A percentile compares a stretch with the other conserved stretches of the same genome.
Conservation (phyloP, 2,888 invertebrate species). For the Lobophora halterata region DNA sequence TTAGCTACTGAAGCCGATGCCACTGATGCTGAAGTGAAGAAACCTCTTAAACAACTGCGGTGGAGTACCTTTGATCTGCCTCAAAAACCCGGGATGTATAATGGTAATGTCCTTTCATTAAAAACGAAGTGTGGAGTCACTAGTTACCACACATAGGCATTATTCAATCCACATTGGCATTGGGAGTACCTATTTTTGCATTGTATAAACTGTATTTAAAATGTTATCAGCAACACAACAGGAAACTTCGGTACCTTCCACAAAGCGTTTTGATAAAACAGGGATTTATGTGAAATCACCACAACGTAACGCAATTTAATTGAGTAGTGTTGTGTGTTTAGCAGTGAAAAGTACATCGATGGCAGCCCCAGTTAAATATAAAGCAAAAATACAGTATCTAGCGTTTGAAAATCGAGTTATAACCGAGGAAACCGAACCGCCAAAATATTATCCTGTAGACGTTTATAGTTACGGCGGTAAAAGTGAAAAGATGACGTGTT, state of each 20-base stretch:
- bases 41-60: slow-evolving; percentile 50
- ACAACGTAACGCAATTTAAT: slow-evolving; percentile 45
- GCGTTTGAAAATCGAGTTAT: slow-evolving; percentile 49
- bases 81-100: slow-evolving; percentile 44
- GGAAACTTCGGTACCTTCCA: slow-evolving; percentile 64
- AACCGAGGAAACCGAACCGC: slow-evolving; percentile 35
- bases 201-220: slow-evolving; percentile 38
- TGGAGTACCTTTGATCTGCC: slow-evolving; percentile 59
- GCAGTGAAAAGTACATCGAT: slow-evolving; percentile 39
- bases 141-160: slow-evolving; percentile 27
- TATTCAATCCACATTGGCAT: slow-evolving; percentile 34
- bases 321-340: slow-evolving; percentile 45
- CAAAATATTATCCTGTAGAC: slow-evolving; percentile 55
- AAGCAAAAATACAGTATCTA: slow-evolving; percentile 48
- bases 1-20: slow-evolving; percentile 37
- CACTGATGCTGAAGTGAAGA: slow-evolving; percentile 35
- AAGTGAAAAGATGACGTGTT: slow-evolving; percentile 40
- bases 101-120: slow-evolving; percentile 13
- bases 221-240: slow-evolving; percentile 57
- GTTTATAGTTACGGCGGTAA: slow-evolving; percentile 46
- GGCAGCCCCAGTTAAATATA: slow-evolving; percentile 44
- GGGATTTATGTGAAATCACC: slow-evolving; percentile 56
- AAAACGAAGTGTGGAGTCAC: slow-evolving; percentile 14
- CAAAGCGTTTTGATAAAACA: slow-evolving; percentile 65
- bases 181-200: slow-evolving; percentile 42